These are phyloP conservation scores for Noctuana brunneofusca DNA, from an alignment of 2,888 invertebrate genomes.

Conservation along the genomic window DNA sequence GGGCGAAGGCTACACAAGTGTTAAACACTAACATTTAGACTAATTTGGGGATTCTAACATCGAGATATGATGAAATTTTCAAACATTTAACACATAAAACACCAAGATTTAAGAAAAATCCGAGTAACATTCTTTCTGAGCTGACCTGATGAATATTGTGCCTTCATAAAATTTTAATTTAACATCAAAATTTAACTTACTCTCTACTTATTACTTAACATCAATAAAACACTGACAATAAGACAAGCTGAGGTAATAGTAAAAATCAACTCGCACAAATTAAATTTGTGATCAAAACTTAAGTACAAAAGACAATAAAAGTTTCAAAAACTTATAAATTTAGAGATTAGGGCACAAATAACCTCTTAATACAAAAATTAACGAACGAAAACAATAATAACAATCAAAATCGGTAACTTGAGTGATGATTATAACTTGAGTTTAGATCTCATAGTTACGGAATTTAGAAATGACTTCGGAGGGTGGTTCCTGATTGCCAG, in stretches of 20 bases:
- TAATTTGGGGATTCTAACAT: slow-evolving; percentile 59
- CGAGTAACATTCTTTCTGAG: slow-evolving; percentile 77
- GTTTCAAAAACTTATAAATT: slow-evolving; percentile 37
- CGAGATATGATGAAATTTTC: slow-evolving; percentile 57
- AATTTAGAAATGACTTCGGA: slow-evolving; percentile 93
- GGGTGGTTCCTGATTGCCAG: slow-evolving; percentile 89
- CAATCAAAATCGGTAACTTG: slow-evolving; percentile 16
- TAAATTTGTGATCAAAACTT: slow-evolving; percentile 34
- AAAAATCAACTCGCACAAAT: slow-evolving; percentile 24
- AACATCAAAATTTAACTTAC: slow-evolving; percentile 34
- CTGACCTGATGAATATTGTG: slow-evolving; percentile 83
- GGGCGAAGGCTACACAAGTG: slow-evolving; percentile 57
- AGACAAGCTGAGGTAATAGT: slow-evolving; percentile 21
- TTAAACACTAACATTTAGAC: slow-evolving; percentile 61
- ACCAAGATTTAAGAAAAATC: slow-evolving; percentile 61
- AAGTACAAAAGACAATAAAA: slow-evolving; percentile 31
- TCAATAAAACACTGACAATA: slow-evolving; percentile 22
- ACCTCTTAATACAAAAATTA: slow-evolving; percentile 51
- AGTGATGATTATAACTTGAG: slow-evolving; percentile 26
- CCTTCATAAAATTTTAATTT: slow-evolving; percentile 43
- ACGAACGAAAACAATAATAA: slow-evolving; percentile 26
- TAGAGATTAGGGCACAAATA: slow-evolving; percentile 65
- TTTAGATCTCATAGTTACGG: slow-evolving; percentile 96
- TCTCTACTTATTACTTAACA: slow-evolving; percentile 24
- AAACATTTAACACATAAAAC: slow-evolving; percentile 61